Evolutionary conservation across 2,888 invertebrate genomes (phyloP).

Genomic region (Hermodice carunculata): DNA sequence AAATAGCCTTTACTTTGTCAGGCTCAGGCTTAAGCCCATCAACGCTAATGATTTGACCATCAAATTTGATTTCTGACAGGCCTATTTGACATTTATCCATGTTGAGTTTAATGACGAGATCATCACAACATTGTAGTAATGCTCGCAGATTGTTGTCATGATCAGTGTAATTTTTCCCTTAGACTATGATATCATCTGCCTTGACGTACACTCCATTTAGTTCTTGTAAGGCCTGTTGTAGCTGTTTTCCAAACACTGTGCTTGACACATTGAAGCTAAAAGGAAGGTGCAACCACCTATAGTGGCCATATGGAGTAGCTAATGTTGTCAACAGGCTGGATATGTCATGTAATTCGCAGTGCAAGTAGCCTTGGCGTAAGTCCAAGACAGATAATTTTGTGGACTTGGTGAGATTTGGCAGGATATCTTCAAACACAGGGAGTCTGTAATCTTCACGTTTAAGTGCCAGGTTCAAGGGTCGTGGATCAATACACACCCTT

Average conservation of each 20-base stretch:
- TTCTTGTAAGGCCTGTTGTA: conserved; percentile 15
- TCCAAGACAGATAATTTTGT: conserved; percentile 19
- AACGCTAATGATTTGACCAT: not conserved
- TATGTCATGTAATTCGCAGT: conserved; percentile 16
- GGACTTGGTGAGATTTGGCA: conserved; percentile 15
- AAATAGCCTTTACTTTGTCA: conserved; percentile 16
- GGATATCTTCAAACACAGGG: conserved; percentile 20
- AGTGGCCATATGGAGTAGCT: conserved; percentile 21
- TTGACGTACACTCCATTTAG: conserved; percentile 8
- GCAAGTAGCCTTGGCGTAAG: conserved; percentile 17
- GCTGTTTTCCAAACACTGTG: conserved; percentile 21
- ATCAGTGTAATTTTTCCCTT: conserved; percentile 7
- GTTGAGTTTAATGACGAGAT: conserved; percentile 13
- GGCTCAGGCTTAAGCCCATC: conserved; percentile 8
- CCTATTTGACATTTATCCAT: not conserved
- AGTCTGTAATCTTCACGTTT: conserved; percentile 15
- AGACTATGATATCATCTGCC: conserved; percentile 23
- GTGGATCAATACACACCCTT: conserved; percentile 21
- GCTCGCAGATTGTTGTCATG: not conserved
- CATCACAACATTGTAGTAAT: conserved; percentile 12
- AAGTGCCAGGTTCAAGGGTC: conserved; percentile 13
- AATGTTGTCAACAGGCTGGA: conserved; percentile 24
- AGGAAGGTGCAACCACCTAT: conserved; percentile 18
- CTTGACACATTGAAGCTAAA: conserved; percentile 14
- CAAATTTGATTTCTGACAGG: not conserved